These are phyloP conservation scores for Mus minutoides DNA, from an alignment of 2,797 vertebrate genomes.

Conservation along the genomic window DNA sequence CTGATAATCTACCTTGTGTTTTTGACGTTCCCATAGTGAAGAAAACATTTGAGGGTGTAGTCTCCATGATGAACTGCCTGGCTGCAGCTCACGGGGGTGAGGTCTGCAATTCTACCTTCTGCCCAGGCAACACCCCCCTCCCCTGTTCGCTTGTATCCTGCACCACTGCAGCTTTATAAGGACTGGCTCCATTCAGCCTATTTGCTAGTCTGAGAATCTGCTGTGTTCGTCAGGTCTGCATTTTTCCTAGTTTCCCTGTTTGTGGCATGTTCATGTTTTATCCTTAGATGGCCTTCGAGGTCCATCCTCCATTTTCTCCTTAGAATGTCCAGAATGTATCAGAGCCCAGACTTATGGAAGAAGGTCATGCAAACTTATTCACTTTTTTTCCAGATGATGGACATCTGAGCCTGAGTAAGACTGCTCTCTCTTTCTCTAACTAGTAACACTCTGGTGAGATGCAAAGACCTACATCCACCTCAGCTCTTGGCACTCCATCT, in stretches of 20 bases:
- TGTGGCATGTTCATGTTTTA: not conserved
- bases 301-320: not conserved
- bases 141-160: not conserved
- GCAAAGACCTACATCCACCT: not conserved
- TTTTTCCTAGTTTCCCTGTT: not conserved
- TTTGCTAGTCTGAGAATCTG: not conserved
- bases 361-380: not conserved
- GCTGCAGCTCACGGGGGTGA: not conserved
- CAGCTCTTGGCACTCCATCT: not conserved
- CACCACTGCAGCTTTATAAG: not conserved
- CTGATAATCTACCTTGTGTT: slow-evolving; percentile 44
- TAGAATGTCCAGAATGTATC: not conserved
- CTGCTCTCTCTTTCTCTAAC: not conserved
- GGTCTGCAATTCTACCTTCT: not conserved
- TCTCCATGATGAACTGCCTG: slow-evolving; percentile 52
- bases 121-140: not conserved
- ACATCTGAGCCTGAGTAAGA: not conserved
- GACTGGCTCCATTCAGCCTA: not conserved
- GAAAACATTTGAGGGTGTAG: slow-evolving; percentile 34
- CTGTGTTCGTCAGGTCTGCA: not conserved
- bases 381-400: not conserved
- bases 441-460: not conserved
- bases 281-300: not conserved
- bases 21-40: slow-evolving; percentile 60
- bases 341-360: not conserved